A percentile compares a stretch with the other conserved stretches of the same genome.
These are phyloP conservation scores for Atlantisia rogersi DNA, from an alignment of 2,113 vertebrate species.

Conservation along the genomic window DNA sequence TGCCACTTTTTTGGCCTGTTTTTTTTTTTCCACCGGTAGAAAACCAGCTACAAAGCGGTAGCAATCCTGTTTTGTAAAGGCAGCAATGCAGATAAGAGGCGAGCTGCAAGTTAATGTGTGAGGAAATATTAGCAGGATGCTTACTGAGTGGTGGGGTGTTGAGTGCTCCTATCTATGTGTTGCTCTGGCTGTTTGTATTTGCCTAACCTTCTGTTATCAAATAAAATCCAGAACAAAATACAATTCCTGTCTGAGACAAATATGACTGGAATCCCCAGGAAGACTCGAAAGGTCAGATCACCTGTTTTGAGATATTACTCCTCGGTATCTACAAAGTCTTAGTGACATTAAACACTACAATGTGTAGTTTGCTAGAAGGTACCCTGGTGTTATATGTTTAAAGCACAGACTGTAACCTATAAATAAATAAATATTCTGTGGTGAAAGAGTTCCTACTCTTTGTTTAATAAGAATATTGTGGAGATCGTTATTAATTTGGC, in stretches of 20 bases:
- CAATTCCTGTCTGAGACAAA: conserved; percentile 21
- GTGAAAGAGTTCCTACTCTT: not conserved
- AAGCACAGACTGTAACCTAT: not conserved
- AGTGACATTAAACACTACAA: conserved; percentile 47
- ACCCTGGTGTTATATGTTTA: not conserved
- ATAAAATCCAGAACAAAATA: conserved; percentile 45
- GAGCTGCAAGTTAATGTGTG: not conserved
- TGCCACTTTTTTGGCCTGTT: not conserved
- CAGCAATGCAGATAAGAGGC: not conserved
- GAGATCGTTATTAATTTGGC: not conserved
- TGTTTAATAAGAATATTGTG: not conserved
- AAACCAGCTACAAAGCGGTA: not conserved
- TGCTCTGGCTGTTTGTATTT: conserved; percentile 44
- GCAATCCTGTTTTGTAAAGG: not conserved
- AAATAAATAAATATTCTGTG: not conserved
- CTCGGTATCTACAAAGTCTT: not conserved
- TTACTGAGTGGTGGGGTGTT: not conserved
- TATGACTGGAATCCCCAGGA: conserved; percentile 40
- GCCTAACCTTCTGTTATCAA: conserved; percentile 43
- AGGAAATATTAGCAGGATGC: not conserved
- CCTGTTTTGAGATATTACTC: conserved; percentile 28
- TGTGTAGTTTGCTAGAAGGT: not conserved
- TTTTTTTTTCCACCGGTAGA: not conserved
- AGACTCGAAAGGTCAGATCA: conserved; percentile 38
- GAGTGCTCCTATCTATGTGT: not conserved